A percentile compares a stretch with the other conserved stretches of the same genome.
Evolutionary conservation across 1,140 invertebrate genomes (phyloP).

Genomic region (Drosophila pseudoananassae): DNA sequence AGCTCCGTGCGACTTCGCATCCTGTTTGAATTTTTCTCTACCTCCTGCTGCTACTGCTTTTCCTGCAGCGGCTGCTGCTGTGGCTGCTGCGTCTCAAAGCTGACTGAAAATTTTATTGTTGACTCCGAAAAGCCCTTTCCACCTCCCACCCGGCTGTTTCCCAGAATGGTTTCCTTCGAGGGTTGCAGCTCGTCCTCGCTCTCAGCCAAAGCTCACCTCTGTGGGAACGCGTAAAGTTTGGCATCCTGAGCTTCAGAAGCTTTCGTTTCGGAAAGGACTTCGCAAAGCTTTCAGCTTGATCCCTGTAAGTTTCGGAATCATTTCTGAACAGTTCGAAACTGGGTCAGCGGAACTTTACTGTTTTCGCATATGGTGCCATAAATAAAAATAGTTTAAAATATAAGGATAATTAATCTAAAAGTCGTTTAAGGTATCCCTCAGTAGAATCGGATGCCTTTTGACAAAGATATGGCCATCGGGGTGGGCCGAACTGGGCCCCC

Average conservation of each 20-base stretch:
- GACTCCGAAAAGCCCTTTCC: slow-evolving; percentile 42
- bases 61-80: slow-evolving; percentile 41
- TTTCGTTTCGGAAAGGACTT: not conserved
- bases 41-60: slow-evolving; percentile 17
- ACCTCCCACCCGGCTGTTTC: slow-evolving; percentile 31
- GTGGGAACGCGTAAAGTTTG: slow-evolving; percentile 16
- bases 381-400: no score
- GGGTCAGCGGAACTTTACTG: not conserved
- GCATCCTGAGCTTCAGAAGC: slow-evolving; percentile 19
- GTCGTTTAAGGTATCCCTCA: no score
- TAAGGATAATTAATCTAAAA: no score
- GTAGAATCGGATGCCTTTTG: no score
- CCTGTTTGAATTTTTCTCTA: slow-evolving; percentile 20
- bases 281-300: slow-evolving; percentile 14
- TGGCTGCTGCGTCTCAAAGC: slow-evolving; percentile 44
- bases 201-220: slow-evolving; percentile 10
- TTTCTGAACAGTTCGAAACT: not conserved
- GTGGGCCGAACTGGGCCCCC: no score
- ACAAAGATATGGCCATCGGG: no score
- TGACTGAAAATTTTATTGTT: slow-evolving; percentile 69
- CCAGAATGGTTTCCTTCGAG: slow-evolving; percentile 31
- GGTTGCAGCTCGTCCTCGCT: slow-evolving; percentile 46
- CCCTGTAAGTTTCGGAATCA: slow-evolving; percentile 4
- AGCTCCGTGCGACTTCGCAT: slow-evolving; percentile 83
- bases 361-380: not conserved